Evolutionary conservation across 30 jellyfish, hydroid and myxozoan genomes (phyloP).

Genomic region (Sanderia malayensis): DNA sequence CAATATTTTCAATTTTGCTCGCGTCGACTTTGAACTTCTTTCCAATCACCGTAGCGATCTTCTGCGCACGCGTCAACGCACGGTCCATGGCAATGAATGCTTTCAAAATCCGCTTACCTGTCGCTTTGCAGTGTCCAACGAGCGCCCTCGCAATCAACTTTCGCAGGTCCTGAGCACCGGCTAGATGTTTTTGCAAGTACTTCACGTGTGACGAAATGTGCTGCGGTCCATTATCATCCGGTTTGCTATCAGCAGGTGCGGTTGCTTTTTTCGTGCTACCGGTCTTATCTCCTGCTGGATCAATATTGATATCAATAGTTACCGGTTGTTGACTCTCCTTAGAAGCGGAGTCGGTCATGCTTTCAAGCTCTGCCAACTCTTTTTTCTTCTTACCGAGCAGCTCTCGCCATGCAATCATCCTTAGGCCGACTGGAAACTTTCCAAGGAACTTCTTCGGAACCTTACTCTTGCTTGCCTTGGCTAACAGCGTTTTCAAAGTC

Average conservation of each 20-base stretch:
- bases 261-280: constrained; percentile 13
- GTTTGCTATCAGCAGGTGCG: constrained; percentile 5
- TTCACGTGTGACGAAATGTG: constrained; percentile 65
- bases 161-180: constrained; percentile 87
- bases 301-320: constrained; percentile 77
- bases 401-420: constrained; percentile 99
- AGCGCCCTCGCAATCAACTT: constrained; percentile 87
- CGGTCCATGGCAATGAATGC: constrained; percentile 99
- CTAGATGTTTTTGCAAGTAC: constrained; percentile 77
- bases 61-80: constrained; percentile 96
- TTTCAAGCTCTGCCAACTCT: constrained; percentile 72
- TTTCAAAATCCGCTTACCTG: constrained; percentile 89
- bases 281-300: constrained; percentile 33
- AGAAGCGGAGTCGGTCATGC: constrained; percentile 10
- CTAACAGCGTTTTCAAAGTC: constrained; percentile 60
- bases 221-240: not conserved
- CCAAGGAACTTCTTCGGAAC: constrained; percentile 86
- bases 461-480: constrained; percentile 68
- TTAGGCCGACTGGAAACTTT: constrained; percentile 88
- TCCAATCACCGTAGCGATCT: constrained; percentile 94
- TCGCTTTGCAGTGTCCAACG: constrained; percentile 94
- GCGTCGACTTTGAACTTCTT: constrained; percentile 85
- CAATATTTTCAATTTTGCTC: constrained; percentile 73
- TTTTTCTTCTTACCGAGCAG: constrained; percentile 72
- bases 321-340: constrained; percentile 66